A percentile compares a stretch with the other conserved stretches of the same genome.
phyloP scores from a whole-genome alignment of 2,113 vertebrate genomes.

The Acrocephalus arundinaceus region DNA sequence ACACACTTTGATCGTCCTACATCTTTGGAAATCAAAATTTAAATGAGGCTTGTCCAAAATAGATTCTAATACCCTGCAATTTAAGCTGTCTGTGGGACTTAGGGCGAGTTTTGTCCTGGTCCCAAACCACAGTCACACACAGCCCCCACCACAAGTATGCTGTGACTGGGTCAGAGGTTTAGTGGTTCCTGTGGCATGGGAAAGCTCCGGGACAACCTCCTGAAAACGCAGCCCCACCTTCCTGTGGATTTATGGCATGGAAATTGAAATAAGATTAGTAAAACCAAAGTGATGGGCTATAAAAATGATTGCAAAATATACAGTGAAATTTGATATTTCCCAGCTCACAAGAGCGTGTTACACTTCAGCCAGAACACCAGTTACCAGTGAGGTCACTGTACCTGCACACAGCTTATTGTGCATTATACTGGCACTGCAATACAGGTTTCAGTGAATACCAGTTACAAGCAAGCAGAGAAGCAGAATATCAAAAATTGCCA shows the following conservation, averaged over 20 bases:
- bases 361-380: neutral
- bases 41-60: neutral
- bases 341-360: rapidly evolving
- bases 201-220: neutral
- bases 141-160: neutral
- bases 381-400: neutral
- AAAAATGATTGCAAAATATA: neutral
- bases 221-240: neutral
- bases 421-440: neutral
- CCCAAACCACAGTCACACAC: neutral
- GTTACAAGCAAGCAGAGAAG: neutral
- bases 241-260: neutral
- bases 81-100: neutral
- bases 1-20: neutral
- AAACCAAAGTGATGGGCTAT: neutral
- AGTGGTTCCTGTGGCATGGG: neutral
- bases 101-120: neutral
- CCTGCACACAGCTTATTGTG: neutral
- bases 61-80: neutral
- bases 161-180: slow-evolving; percentile 18
- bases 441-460: neutral
- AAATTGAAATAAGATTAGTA: neutral
- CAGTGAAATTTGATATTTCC: neutral
- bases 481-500: neutral
- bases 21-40: neutral